These are phyloP conservation scores for Drosophila pallidifrons DNA, from an alignment of 1,140 invertebrate species.

Conservation along the genomic window DNA sequence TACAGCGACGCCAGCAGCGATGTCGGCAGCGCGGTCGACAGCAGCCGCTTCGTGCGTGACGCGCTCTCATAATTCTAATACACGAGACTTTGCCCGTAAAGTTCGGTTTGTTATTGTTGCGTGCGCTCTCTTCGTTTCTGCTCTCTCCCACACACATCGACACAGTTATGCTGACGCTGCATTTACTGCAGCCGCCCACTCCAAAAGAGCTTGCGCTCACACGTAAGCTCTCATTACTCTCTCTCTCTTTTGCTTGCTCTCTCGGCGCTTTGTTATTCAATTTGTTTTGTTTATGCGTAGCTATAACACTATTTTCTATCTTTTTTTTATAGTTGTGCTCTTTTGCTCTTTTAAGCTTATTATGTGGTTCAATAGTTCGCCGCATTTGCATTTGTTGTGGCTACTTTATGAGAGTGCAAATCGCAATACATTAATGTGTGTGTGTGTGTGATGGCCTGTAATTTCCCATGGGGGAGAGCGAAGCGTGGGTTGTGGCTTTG, in stretches of 20 bases:
- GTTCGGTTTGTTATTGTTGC: constrained; percentile 72
- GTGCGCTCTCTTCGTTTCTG: constrained; percentile 7
- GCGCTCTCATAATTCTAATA: constrained; percentile 68
- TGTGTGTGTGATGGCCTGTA: constrained; percentile 6
- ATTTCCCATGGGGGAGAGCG: constrained; percentile 25
- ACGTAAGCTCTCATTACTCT: neutral
- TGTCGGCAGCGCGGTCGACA: constrained; percentile 22
- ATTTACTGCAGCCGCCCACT: constrained; percentile 46
- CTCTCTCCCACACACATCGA: constrained; percentile 5
- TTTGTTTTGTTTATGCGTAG: constrained; percentile 51
- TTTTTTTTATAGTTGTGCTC: constrained; percentile 13
- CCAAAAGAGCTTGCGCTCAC: constrained; percentile 40
- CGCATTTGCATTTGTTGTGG: constrained; percentile 29
- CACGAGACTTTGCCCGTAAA: constrained; percentile 54
- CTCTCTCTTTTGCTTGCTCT: constrained; percentile 5
- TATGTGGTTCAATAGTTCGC: constrained; percentile 38
- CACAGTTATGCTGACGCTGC: constrained; percentile 19
- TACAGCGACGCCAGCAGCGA: constrained; percentile 20
- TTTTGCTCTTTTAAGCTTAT: constrained; percentile 32
- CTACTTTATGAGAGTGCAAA: constrained; percentile 29
- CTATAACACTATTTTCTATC: constrained; percentile 9
- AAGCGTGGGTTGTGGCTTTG: constrained; percentile 18
- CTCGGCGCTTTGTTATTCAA: constrained; percentile 41
- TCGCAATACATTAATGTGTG: neutral
- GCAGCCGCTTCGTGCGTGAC: constrained; percentile 60